phyloP scores from a whole-genome alignment of 2,797 vertebrate species.

The Salmo trutta region DNA sequence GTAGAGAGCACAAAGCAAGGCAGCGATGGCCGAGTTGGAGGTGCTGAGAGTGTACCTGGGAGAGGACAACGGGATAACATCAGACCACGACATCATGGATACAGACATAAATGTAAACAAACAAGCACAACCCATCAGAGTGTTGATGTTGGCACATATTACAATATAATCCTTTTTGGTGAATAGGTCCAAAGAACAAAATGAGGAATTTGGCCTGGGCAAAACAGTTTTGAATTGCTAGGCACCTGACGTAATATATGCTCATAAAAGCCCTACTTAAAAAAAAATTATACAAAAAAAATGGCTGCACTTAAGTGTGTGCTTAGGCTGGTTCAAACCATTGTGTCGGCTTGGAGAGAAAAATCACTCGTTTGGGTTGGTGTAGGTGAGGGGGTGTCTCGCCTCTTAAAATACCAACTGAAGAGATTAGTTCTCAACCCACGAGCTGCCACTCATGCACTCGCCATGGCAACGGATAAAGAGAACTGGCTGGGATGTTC shows the following conservation, averaged over 20 bases:
- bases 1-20: constrained; percentile 94
- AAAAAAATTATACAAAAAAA: constrained; percentile 26
- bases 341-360: constrained; percentile 23
- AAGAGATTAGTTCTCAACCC: background rate
- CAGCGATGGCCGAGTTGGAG: constrained; percentile 94
- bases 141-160: background rate
- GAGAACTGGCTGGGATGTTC: background rate
- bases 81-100: background rate
- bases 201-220: background rate
- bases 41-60: constrained; percentile 93
- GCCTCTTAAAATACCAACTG: constrained; percentile 25
- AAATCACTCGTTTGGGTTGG: constrained; percentile 24
- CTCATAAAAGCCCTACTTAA: constrained; percentile 14
- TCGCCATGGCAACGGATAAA: constrained; percentile 2
- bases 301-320: constrained; percentile 36
- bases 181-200: background rate
- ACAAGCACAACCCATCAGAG: background rate
- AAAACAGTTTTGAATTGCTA: constrained; percentile 31
- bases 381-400: constrained; percentile 11
- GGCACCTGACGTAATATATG: constrained; percentile 21
- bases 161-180: background rate
- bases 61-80: constrained; percentile 14
- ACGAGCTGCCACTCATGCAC: background rate
- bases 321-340: constrained; percentile 36
- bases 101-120: background rate